Evolutionary conservation across 2,113 vertebrate species (phyloP).

Genomic region (Pontoporia blainvillei): DNA sequence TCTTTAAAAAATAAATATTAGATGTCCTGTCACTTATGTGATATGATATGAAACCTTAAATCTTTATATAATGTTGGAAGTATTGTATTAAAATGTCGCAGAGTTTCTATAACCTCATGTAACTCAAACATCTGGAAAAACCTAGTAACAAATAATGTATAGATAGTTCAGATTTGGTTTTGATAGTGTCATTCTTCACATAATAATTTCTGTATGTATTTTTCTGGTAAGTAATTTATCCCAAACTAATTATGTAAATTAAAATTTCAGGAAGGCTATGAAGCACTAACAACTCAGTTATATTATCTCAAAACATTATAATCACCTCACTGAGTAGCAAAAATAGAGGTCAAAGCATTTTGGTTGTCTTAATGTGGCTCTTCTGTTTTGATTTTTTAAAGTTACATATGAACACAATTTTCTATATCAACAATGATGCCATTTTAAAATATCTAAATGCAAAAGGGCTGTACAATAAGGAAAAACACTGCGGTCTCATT

Average conservation of each 20-base stretch:
- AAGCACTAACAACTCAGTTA: background rate
- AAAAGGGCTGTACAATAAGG: background rate
- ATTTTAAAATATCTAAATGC: background rate
- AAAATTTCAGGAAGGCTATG: background rate
- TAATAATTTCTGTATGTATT: background rate
- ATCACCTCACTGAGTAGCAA: background rate
- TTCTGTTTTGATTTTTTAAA: background rate
- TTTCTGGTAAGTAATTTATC: background rate
- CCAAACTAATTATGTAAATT: background rate
- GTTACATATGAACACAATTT: background rate
- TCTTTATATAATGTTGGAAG: background rate
- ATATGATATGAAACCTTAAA: background rate
- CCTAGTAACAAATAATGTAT: background rate
- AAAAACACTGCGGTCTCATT: background rate
- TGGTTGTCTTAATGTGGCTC: background rate
- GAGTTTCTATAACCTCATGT: background rate
- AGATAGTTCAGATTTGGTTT: background rate
- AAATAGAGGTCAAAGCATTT: background rate
- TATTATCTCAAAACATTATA: background rate
- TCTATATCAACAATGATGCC: background rate
- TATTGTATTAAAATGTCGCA: background rate
- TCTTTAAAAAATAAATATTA: conserved; percentile 15
- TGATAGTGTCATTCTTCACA: background rate
- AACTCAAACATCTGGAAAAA: background rate
- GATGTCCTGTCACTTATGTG: background rate